Evolutionary conservation across 2,797 vertebrate genomes (phyloP).

Genomic region (Sebastes miniatus): DNA sequence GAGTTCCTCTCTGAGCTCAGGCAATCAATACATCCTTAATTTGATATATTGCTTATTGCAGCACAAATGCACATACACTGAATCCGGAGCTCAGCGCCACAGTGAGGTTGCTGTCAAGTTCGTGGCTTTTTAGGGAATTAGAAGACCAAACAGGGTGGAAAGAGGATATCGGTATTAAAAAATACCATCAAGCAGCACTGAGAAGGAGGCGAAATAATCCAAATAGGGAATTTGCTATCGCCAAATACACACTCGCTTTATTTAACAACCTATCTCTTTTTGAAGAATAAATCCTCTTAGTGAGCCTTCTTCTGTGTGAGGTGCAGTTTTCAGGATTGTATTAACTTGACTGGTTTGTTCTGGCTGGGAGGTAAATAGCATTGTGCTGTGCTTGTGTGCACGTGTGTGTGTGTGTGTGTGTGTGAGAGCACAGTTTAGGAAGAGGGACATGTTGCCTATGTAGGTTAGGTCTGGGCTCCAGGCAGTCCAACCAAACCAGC

Average conservation of each 20-base stretch:
- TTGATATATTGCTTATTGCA: constrained; percentile 48
- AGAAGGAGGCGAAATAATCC: constrained; percentile 72
- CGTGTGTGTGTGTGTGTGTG: background rate
- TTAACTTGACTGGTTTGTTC: constrained; percentile 64
- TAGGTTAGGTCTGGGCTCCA: constrained; percentile 71
- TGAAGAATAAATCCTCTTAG: constrained; percentile 80
- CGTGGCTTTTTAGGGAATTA: constrained; percentile 64
- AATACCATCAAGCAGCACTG: constrained; percentile 65
- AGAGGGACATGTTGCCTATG: constrained; percentile 60
- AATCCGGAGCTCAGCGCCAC: constrained; percentile 25
- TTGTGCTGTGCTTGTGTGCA: background rate
- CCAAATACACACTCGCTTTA: constrained; percentile 65
- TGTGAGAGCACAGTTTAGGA: constrained; percentile 31
- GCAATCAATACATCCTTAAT: constrained; percentile 33
- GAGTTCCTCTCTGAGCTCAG: constrained; percentile 37
- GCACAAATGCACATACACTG: constrained; percentile 23
- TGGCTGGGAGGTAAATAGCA: constrained; percentile 56
- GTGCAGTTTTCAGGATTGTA: constrained; percentile 74
- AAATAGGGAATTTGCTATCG: constrained; percentile 72
- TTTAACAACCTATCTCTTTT: constrained; percentile 69
- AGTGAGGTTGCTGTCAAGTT: constrained; percentile 61
- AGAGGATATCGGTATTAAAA: constrained; percentile 72
- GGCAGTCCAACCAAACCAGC: constrained; percentile 68
- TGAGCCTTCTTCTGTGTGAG: constrained; percentile 68
- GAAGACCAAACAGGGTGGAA: constrained; percentile 56